These are phyloP conservation scores for Montipora efflorescens DNA, from an alignment of 64 coral and sea anemone genomes.

Conservation along the genomic window DNA sequence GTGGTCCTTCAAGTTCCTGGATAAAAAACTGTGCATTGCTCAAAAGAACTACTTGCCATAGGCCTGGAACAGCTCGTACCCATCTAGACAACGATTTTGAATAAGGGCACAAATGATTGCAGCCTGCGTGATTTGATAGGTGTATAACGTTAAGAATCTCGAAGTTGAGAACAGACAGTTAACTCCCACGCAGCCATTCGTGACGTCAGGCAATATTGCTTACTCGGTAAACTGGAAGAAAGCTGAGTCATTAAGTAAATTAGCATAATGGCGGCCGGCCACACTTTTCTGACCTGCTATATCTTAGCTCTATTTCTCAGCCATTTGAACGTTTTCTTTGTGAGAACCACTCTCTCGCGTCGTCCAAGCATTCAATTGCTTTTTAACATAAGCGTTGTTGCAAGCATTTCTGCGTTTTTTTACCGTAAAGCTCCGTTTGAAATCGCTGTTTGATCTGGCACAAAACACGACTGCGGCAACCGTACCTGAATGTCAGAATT, in stretches of 20 bases:
- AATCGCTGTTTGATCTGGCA: not conserved
- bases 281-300: not conserved
- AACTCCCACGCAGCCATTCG: too few species aligned
- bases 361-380: not conserved
- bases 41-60: too few species aligned
- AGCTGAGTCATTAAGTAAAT: not conserved
- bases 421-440: conserved; percentile 3
- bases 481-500: not conserved
- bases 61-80: too few species aligned
- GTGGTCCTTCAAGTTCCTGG: too few species aligned
- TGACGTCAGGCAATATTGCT: too few species aligned
- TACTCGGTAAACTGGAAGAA: too few species aligned
- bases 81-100: too few species aligned
- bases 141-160: too few species aligned
- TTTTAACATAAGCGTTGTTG: not conserved
- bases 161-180: too few species aligned
- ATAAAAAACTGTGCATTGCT: too few species aligned
- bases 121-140: too few species aligned
- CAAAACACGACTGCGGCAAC: not conserved
- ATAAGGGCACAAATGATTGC: too few species aligned
- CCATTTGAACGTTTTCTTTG: not conserved
- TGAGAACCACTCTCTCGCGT: not conserved
- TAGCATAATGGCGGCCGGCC: not conserved
- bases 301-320: not conserved
- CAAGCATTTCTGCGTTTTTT: not conserved